Conservation (phyloP, 2,797 vertebrate genomes). For the Hephaestus fuliginosus region DNA sequence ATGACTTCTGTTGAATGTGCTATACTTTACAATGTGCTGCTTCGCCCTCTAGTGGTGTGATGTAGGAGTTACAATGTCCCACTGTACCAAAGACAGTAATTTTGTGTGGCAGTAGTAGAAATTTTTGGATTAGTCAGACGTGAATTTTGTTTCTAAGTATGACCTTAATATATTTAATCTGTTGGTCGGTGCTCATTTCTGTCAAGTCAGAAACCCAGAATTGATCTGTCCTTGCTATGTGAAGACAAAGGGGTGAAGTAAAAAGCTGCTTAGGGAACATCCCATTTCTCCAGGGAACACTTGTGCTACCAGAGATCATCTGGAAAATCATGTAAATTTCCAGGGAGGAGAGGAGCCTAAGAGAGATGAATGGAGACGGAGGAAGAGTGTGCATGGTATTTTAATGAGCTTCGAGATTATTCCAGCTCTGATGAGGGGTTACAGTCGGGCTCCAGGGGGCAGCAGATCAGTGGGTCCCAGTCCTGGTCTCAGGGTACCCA, state of each 20-base stretch:
- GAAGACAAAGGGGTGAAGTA: not conserved
- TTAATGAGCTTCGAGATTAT: slow-evolving; percentile 38
- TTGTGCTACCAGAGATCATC: slow-evolving; percentile 20
- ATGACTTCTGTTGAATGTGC: not conserved
- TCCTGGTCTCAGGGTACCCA: slow-evolving; percentile 6
- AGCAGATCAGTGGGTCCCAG: slow-evolving; percentile 28
- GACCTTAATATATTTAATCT: not conserved
- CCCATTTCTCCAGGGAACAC: slow-evolving; percentile 12
- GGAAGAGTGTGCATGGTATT: not conserved
- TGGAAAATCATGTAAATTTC: slow-evolving; percentile 29
- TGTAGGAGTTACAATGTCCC: slow-evolving; percentile 25
- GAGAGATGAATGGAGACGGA: not conserved
- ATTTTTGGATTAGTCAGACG: not conserved
- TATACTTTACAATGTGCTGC: slow-evolving; percentile 22
- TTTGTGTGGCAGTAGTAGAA: not conserved
- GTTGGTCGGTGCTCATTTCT: not conserved
- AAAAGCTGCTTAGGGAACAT: slow-evolving; percentile 13
- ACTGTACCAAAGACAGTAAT: not conserved
- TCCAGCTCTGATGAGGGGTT: slow-evolving; percentile 15
- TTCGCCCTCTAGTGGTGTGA: slow-evolving; percentile 60
- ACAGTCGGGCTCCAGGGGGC: not conserved
- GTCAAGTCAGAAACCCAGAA: not conserved
- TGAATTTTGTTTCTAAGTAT: not conserved
- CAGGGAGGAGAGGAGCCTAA: not conserved
- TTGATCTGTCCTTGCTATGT: not conserved